These are phyloP conservation scores for Antechinus stuartii DNA, from an alignment of 2,113 vertebrate genomes.

Conservation along the genomic window DNA sequence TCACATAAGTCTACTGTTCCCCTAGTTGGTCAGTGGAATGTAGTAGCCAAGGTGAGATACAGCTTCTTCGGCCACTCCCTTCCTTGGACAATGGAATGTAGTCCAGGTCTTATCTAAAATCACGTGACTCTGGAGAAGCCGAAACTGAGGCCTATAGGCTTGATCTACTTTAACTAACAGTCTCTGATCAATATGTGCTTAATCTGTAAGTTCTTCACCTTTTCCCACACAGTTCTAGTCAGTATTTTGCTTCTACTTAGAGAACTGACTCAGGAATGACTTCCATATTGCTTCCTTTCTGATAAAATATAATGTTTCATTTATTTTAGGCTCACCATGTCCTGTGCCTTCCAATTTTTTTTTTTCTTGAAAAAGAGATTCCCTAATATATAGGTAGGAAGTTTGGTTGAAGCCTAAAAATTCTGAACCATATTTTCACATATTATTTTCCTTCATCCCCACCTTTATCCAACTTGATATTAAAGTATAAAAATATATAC, in stretches of 20 bases:
- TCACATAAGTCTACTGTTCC: no score
- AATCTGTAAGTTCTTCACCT: no score
- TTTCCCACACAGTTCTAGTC: neutral
- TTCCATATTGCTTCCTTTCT: neutral
- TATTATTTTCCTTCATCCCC: neutral
- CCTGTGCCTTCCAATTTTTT: neutral
- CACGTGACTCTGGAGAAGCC: no score
- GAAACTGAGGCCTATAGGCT: no score
- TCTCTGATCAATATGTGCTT: no score
- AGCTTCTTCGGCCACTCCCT: no score
- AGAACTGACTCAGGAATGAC: neutral
- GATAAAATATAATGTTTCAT: neutral
- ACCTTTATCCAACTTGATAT: neutral
- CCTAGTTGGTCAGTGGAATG: no score
- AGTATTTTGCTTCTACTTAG: neutral
- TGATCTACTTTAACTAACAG: no score
- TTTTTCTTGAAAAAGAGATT: neutral
- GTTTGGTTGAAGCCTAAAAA: neutral
- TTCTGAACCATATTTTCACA: neutral
- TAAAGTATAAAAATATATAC: neutral
- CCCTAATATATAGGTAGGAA: neutral
- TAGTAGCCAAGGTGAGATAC: no score
- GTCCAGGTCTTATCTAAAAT: no score
- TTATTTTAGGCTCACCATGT: neutral
- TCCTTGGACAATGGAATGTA: no score